Evolutionary conservation across 2,797 vertebrate genomes (phyloP).

Genomic region (Setipinna tenuifilis): DNA sequence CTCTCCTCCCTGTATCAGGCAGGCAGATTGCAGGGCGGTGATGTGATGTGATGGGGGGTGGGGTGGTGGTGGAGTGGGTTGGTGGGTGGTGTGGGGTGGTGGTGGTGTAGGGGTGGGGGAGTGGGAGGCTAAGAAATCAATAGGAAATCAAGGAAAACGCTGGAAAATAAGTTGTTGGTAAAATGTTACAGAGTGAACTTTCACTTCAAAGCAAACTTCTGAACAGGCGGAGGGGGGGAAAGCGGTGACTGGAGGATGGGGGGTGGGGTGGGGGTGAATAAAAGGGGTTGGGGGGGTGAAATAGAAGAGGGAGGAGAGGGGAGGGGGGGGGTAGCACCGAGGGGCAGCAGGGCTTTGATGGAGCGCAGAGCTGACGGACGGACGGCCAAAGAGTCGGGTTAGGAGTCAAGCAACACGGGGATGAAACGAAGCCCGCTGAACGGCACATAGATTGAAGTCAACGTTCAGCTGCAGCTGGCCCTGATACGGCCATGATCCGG

Average conservation of each 20-base stretch:
- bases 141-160: constrained; percentile 74
- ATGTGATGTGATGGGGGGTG: neutral
- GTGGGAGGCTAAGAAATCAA: constrained; percentile 67
- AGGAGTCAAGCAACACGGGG: neutral
- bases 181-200: constrained; percentile 75
- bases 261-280: neutral
- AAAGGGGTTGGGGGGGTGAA: neutral
- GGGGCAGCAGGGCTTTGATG: neutral
- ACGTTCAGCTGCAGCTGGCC: neutral
- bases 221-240: constrained; percentile 36
- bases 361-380: neutral
- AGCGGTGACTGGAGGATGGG: neutral
- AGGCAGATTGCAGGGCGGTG: neutral
- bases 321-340: too few species aligned
- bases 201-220: constrained; percentile 75
- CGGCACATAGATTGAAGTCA: neutral
- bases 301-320: too few species aligned
- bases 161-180: constrained; percentile 72
- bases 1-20: constrained; percentile 10
- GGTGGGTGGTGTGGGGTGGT: neutral
- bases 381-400: constrained; percentile 8
- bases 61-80: too few species aligned
- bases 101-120: neutral
- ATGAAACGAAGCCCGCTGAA: neutral
- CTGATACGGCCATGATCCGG: neutral